phyloP scores from a whole-genome alignment of 2,888 invertebrate species.

The Diloba caeruleocephala region DNA sequence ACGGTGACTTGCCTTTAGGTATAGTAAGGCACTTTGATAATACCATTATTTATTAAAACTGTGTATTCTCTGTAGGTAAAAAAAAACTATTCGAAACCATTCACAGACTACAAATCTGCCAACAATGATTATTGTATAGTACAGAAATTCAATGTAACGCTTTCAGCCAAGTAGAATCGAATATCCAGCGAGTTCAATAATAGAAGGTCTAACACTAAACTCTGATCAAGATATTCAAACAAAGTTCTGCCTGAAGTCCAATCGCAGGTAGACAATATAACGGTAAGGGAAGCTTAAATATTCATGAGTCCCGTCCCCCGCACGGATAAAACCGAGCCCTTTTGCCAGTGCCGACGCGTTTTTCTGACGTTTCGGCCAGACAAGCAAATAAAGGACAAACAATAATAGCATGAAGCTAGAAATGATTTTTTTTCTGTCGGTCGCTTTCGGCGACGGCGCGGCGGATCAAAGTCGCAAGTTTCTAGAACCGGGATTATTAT shows the following conservation, averaged over 20 bases:
- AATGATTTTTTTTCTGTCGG: constrained; percentile 16
- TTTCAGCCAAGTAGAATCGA: too few species aligned
- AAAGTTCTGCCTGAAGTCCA: constrained; percentile 23
- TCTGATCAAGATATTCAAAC: constrained; percentile 16
- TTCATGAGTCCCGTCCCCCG: constrained; percentile 46
- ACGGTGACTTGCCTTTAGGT: too few species aligned
- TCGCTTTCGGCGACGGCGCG: constrained; percentile 39
- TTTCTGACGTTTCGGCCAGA: constrained; percentile 32
- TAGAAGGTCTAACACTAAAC: constrained; percentile 17
- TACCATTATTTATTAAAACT: too few species aligned
- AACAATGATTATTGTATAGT: too few species aligned
- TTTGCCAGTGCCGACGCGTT: constrained; percentile 51
- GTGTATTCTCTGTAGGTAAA: too few species aligned
- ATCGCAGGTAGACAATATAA: constrained; percentile 47
- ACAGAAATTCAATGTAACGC: too few species aligned
- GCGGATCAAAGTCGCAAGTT: constrained; percentile 51
- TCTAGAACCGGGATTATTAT: constrained; percentile 35
- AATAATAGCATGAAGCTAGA: constrained; percentile 28
- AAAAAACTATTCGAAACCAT: too few species aligned
- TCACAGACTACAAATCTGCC: too few species aligned
- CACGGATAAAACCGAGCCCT: constrained; percentile 40
- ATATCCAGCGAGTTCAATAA: constrained; percentile 23
- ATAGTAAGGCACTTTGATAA: too few species aligned
- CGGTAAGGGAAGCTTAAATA: constrained; percentile 51
- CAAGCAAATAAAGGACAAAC: constrained; percentile 33